These are phyloP conservation scores for Polyommatus icarus DNA, from an alignment of 2,888 invertebrate species.

Conservation along the genomic window DNA sequence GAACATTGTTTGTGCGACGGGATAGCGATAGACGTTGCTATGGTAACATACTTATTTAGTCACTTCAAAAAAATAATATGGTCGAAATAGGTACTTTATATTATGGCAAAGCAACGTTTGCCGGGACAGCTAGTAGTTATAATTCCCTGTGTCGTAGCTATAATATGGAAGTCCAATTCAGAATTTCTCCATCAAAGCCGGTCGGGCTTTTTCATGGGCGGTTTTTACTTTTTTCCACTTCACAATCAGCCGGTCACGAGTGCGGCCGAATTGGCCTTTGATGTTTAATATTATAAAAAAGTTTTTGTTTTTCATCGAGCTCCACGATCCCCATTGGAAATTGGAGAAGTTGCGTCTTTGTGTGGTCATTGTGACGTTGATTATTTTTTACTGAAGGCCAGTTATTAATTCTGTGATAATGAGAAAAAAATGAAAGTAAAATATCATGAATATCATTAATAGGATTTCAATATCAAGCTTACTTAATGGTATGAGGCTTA, in stretches of 20 bases:
- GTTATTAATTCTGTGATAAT: neutral
- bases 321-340: conserved; percentile 11
- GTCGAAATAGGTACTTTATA: too few relatives aligned
- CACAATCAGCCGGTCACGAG: conserved; percentile 26
- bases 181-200: conserved; percentile 18
- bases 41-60: too few relatives aligned
- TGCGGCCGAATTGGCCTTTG: conserved; percentile 25
- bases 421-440: neutral
- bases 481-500: too few relatives aligned
- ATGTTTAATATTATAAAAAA: conserved; percentile 28
- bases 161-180: conserved; percentile 20
- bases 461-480: too few relatives aligned
- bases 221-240: conserved; percentile 26
- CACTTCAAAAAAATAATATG: too few relatives aligned
- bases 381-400: neutral
- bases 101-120: too few relatives aligned
- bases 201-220: conserved; percentile 19
- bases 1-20: too few relatives aligned
- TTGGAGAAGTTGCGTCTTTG: conserved; percentile 9
- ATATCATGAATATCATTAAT: too few relatives aligned
- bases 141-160: neutral
- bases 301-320: conserved; percentile 27
- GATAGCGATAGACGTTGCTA: too few relatives aligned
- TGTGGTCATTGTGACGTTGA: neutral
- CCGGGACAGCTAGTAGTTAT: neutral